Evolutionary conservation across 2,113 vertebrate genomes (phyloP).

Genomic region (Verasper variegatus): DNA sequence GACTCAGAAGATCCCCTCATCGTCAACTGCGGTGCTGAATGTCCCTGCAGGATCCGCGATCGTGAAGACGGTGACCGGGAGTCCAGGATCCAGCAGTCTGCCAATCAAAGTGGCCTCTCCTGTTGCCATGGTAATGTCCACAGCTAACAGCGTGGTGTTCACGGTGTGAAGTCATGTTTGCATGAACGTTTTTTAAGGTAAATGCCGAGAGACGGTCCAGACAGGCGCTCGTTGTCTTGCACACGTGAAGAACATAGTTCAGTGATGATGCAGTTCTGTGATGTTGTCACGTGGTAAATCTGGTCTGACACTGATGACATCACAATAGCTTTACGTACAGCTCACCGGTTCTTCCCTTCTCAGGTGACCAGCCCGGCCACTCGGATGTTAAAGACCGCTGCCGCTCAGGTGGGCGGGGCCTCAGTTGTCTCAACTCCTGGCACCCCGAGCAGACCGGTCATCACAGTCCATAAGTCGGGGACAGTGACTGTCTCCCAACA

Average conservation of each 20-base stretch:
- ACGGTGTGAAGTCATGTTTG: background rate
- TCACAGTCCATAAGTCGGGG: constrained; percentile 91
- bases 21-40: constrained; percentile 83
- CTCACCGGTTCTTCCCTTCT: background rate
- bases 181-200: background rate
- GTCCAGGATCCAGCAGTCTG: constrained; percentile 79
- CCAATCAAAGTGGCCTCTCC: constrained; percentile 85
- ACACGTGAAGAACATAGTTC: too few relatives aligned
- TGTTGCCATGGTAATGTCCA: constrained; percentile 80
- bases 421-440: constrained; percentile 78
- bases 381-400: constrained; percentile 89
- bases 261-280: too few relatives aligned
- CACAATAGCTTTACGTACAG: background rate
- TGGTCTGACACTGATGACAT: too few relatives aligned
- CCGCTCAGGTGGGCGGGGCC: constrained; percentile 86
- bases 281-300: too few relatives aligned
- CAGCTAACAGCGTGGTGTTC: background rate
- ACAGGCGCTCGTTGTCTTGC: too few relatives aligned
- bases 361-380: constrained; percentile 85
- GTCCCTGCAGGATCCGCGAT: constrained; percentile 85
- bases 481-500: constrained; percentile 91
- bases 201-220: background rate
- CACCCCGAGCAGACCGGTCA: constrained; percentile 85
- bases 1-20: constrained; percentile 90
- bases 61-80: constrained; percentile 83